Percentiles rank a stretch among this genome's conserved stretches.
Conservation (phyloP, 2,888 invertebrate genomes). For the Habrosyne pyritoides region DNA sequence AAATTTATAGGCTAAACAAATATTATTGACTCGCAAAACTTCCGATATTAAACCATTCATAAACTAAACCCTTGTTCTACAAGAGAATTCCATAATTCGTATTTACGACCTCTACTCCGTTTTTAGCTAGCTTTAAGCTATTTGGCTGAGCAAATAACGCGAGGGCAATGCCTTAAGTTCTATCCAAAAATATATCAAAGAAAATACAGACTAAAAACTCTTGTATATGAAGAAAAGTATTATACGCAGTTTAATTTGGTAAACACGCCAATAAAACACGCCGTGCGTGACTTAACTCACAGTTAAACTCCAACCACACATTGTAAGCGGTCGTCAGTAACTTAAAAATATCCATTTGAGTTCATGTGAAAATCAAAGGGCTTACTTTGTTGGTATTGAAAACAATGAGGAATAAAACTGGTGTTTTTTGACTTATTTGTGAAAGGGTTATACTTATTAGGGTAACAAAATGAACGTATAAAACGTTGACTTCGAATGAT, state of each 20-base stretch:
- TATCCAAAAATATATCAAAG: neutral
- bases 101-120: neutral
- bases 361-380: constrained; percentile 30
- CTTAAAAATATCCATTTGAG: constrained; percentile 11
- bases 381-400: constrained; percentile 24
- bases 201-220: neutral
- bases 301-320: constrained; percentile 4
- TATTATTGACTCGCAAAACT: neutral
- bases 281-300: constrained; percentile 42
- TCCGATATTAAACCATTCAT: neutral
- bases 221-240: constrained; percentile 18
- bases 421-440: constrained; percentile 15
- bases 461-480: neutral
- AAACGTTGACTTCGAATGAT: neutral
- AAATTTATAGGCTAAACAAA: neutral
- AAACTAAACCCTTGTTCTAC: neutral
- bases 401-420: constrained; percentile 35
- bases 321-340: constrained; percentile 4
- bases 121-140: neutral
- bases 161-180: neutral
- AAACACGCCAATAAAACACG: constrained; percentile 45
- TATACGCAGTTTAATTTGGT: constrained; percentile 11
- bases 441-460: constrained; percentile 5
- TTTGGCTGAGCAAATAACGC: neutral
- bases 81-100: neutral